Evolutionary conservation across 2,888 invertebrate genomes (phyloP).

Genomic region (Tetranychus truncatus): DNA sequence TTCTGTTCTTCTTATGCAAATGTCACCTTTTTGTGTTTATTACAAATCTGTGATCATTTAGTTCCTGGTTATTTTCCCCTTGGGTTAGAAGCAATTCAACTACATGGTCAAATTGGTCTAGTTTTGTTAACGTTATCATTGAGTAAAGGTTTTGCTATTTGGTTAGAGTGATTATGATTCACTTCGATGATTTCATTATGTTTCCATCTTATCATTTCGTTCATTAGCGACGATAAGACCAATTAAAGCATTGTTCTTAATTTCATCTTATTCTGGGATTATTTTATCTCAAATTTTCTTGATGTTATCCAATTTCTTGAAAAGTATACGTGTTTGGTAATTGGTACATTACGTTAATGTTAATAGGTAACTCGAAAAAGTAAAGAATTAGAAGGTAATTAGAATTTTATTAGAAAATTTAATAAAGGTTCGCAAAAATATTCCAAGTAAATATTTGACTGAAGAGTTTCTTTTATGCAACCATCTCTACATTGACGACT

Average conservation of each 20-base stretch:
- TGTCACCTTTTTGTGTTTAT: constrained; percentile 99
- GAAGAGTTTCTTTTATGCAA: too few species aligned
- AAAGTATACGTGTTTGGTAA: too few species aligned
- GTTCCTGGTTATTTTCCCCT: constrained; percentile 72
- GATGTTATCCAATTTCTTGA: too few species aligned
- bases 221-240: too few species aligned
- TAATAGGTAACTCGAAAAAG: too few species aligned
- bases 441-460: constrained; percentile 55
- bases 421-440: constrained; percentile 68
- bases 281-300: too few species aligned
- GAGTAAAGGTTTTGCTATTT: constrained; percentile 55
- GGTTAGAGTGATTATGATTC: constrained; percentile 62
- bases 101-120: constrained; percentile 88
- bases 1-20: constrained; percentile 90
- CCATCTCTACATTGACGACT: constrained; percentile 61
- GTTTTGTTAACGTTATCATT: constrained; percentile 44
- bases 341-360: too few species aligned
- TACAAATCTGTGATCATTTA: constrained; percentile 90
- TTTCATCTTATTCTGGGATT: too few species aligned
- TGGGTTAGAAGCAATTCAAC: constrained; percentile 64
- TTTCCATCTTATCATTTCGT: too few species aligned
- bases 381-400: constrained; percentile 53
- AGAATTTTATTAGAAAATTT: constrained; percentile 76
- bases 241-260: too few species aligned
- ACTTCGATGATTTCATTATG: constrained; percentile 53